Evolutionary conservation across 2,888 invertebrate species (phyloP).

Genomic region (Yponomeuta cagnagella): DNA sequence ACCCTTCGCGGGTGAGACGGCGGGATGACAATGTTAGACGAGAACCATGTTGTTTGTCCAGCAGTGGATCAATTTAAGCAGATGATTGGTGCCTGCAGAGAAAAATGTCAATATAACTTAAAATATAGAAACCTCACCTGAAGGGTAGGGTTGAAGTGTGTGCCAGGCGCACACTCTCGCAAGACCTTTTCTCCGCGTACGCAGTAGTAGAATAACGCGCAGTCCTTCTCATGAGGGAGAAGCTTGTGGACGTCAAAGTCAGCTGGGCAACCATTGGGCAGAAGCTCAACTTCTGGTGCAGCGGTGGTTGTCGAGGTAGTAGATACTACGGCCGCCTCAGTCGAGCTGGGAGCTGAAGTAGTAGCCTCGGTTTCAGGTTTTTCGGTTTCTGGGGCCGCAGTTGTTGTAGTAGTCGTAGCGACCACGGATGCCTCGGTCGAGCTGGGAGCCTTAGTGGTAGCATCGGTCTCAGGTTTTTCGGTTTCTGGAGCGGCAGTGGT

Average conservation of each 20-base stretch:
- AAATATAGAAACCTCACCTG: slow-evolving; percentile 17
- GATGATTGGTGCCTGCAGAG: too few relatives aligned
- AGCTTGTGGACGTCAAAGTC: slow-evolving; percentile 21
- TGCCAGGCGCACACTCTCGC: slow-evolving; percentile 19
- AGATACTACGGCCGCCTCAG: neutral
- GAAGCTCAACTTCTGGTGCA: slow-evolving; percentile 2
- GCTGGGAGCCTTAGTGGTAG: neutral
- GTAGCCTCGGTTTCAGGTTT: slow-evolving; percentile 10
- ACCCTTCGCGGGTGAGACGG: too few relatives aligned
- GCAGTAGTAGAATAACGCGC: slow-evolving; percentile 25
- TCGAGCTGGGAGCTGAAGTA: slow-evolving; percentile 7
- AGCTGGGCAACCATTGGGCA: slow-evolving; percentile 21
- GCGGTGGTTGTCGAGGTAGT: neutral
- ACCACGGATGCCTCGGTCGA: neutral
- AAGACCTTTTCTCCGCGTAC: slow-evolving; percentile 19
- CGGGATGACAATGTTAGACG: too few relatives aligned
- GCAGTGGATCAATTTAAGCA: too few relatives aligned
- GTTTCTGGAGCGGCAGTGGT: neutral
- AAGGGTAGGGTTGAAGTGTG: slow-evolving; percentile 21
- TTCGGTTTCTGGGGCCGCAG: neutral
- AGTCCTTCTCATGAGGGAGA: slow-evolving; percentile 23
- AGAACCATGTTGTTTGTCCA: too few relatives aligned
- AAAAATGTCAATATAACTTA: too few relatives aligned
- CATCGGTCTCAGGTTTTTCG: too few relatives aligned
- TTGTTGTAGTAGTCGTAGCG: neutral